phyloP scores from a whole-genome alignment of 2,797 vertebrate species.

The Notamacropus eugenii region DNA sequence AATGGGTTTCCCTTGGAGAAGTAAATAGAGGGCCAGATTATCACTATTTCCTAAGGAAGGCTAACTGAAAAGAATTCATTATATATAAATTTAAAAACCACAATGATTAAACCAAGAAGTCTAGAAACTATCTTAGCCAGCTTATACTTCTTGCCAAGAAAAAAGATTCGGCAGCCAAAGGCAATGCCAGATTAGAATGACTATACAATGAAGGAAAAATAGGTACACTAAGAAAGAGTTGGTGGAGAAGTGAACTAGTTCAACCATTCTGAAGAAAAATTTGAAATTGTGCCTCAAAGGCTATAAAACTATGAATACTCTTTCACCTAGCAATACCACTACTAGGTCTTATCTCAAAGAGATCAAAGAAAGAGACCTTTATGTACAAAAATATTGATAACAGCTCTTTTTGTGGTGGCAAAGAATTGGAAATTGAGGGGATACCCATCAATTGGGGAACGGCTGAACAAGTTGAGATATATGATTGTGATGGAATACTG shows the following conservation, averaged over 20 bases:
- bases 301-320: neutral
- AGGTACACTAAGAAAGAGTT: neutral
- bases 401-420: neutral
- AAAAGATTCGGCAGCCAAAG: neutral
- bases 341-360: neutral
- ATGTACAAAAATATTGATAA: neutral
- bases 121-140: neutral
- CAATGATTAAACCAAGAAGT: neutral
- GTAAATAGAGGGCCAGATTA: neutral
- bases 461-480: neutral
- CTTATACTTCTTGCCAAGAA: neutral
- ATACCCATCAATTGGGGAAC: neutral
- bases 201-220: no score
- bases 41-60: neutral
- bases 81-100: no score
- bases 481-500: neutral
- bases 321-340: neutral
- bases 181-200: neutral
- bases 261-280: neutral
- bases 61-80: neutral
- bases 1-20: neutral
- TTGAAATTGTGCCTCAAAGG: neutral
- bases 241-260: neutral
- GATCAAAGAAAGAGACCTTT: neutral
- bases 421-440: neutral